phyloP scores from a whole-genome alignment of 2,113 vertebrate genomes.

The Myotis brandtii region DNA sequence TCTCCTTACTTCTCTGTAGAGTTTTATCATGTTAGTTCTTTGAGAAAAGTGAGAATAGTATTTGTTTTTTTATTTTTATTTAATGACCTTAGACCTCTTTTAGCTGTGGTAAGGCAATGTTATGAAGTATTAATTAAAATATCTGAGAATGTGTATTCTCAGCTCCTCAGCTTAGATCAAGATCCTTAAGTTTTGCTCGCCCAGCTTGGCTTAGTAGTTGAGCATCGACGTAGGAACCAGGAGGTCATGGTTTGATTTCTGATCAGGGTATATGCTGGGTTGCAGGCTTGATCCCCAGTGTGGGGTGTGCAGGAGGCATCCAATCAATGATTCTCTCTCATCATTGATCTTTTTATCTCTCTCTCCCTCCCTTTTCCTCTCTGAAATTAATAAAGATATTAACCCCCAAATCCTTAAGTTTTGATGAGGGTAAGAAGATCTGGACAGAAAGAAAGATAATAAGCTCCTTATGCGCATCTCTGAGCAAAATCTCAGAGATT shows the following conservation, averaged over 20 bases:
- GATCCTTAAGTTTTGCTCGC: neutral
- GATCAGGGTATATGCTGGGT: too few relatives aligned
- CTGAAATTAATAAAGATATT: too few relatives aligned
- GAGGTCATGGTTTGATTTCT: too few relatives aligned
- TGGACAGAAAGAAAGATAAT: neutral
- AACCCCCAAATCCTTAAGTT: neutral
- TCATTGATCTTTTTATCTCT: too few relatives aligned
- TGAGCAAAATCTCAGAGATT: too few relatives aligned
- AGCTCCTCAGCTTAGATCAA: neutral
- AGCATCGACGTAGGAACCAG: too few relatives aligned
- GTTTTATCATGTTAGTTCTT: neutral
- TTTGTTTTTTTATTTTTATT: neutral
- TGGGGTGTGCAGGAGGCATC: too few relatives aligned
- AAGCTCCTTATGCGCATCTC: neutral
- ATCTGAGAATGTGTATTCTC: neutral
- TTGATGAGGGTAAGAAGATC: neutral
- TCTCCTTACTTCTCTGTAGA: neutral
- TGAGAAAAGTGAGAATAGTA: neutral
- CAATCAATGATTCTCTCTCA: too few relatives aligned
- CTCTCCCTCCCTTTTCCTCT: too few relatives aligned
- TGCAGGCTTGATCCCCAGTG: too few relatives aligned
- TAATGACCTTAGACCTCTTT: neutral
- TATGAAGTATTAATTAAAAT: constrained; percentile 2
- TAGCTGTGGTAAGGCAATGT: neutral
- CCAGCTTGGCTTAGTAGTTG: too few relatives aligned